phyloP scores from a whole-genome alignment of 2,888 invertebrate genomes.

The Anarsia innoxiella region DNA sequence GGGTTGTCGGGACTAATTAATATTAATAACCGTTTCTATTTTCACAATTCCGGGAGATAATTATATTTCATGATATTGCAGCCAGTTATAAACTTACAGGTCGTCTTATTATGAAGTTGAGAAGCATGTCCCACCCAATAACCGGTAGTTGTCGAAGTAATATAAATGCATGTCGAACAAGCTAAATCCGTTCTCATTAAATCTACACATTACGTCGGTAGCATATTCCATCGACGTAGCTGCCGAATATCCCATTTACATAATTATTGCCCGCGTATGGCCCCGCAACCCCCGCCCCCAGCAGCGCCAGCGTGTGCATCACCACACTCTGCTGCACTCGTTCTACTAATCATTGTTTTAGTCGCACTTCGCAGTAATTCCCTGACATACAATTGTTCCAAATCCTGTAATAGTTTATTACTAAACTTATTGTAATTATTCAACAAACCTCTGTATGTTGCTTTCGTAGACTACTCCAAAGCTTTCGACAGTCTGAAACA shows the following conservation, averaged over 20 bases:
- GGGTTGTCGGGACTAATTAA: conserved; percentile 21
- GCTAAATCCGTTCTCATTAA: conserved; percentile 28
- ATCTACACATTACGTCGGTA: conserved; percentile 31
- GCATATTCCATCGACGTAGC: conserved; percentile 36
- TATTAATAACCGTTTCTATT: conserved; percentile 23
- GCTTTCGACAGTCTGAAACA: too few relatives aligned
- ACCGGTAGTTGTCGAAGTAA: too few relatives aligned
- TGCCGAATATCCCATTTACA: conserved; percentile 45
- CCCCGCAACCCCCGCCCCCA: conserved; percentile 27
- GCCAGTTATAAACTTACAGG: too few relatives aligned
- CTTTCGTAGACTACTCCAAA: too few relatives aligned
- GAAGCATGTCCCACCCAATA: too few relatives aligned
- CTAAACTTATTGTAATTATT: not conserved
- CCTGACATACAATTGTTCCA: conserved; percentile 3
- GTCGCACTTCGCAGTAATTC: conserved; percentile 23
- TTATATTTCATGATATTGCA: too few relatives aligned
- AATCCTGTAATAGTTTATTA: too few relatives aligned
- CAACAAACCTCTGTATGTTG: too few relatives aligned
- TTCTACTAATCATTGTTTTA: conserved; percentile 47
- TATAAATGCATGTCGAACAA: too few relatives aligned
- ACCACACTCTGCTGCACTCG: conserved; percentile 27
- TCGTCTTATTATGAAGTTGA: too few relatives aligned
- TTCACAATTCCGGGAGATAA: conserved; percentile 18
- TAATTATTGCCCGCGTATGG: conserved; percentile 53
- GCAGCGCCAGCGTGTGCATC: conserved; percentile 25